phyloP scores from a whole-genome alignment of 2,113 vertebrate species.

The Passer domesticus region DNA sequence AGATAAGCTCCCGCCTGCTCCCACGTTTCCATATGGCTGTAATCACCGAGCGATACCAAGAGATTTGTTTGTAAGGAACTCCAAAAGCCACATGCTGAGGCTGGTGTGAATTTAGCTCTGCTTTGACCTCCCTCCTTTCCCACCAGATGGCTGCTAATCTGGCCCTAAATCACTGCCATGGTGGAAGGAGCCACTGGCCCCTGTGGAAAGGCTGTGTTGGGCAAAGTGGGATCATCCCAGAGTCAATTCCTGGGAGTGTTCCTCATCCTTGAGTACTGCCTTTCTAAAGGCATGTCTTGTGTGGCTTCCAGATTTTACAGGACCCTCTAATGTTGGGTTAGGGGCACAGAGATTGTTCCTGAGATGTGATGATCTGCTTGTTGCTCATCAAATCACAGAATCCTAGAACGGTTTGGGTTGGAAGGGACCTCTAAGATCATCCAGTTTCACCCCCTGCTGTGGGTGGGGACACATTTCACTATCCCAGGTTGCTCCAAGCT shows the following conservation, averaged over 20 bases:
- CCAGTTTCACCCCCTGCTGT: too few species aligned
- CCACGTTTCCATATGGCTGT: constrained; percentile 11
- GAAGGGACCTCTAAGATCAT: background rate
- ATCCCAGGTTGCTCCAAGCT: background rate
- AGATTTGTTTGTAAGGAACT: constrained; percentile 26
- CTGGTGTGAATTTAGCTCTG: constrained; percentile 35
- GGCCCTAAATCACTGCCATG: background rate
- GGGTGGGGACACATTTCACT: background rate
- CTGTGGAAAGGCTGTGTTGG: background rate
- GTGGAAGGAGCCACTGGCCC: background rate
- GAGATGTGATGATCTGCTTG: background rate
- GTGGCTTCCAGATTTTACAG: background rate
- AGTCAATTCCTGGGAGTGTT: background rate
- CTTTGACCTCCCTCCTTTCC: constrained; percentile 2
- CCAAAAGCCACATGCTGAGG: constrained; percentile 32
- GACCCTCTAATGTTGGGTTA: background rate
- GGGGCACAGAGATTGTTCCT: background rate
- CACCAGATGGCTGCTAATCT: constrained; percentile 1
- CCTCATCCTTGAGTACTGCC: background rate
- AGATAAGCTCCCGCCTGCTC: background rate
- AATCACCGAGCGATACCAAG: constrained; percentile 6
- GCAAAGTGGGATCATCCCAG: background rate
- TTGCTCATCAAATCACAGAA: background rate
- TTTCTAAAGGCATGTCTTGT: background rate
- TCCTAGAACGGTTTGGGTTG: background rate